Base-by-base conservation (phyloP, 2,888 invertebrate species). In the Strigamia maritima region DNA sequence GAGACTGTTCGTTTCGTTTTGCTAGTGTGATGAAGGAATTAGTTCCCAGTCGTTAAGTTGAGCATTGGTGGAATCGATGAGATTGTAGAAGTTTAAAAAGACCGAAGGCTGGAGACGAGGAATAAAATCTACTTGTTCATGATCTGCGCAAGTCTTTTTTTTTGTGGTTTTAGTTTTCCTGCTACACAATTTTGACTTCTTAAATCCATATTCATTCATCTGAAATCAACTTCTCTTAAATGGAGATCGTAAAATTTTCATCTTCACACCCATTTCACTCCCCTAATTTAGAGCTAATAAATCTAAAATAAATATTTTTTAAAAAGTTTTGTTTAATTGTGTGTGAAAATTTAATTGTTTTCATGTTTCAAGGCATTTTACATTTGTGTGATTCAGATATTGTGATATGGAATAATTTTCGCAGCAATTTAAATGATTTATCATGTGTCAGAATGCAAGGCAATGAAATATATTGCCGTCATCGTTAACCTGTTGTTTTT, bases 61-160 rank as follows among this genome's bases (percentile, higher is more conserved):
- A 28, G 28, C 70, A 70, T 70, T n/a, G 54, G 26, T 70, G 3
- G 28, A 70, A 70, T 70, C 70, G 28, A 70, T 70, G 28, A 70
- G 70, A 70, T 70, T 70, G 70, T 12, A 70, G 70, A 70, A 70
- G 70, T 70, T 70, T 70, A 70, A 70, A 70, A 70, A 70, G n/a
- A 28, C 26, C 26, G 26, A 26, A 70, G 12, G 1, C 35, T 35
- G n/a, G 16, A 19, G 28, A 14, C 2, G 70, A 28, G 14, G 70
- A 70, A 26, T 28, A 70, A 70, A 70, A 70, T 70, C 28, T 70
- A 70, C 70, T 28, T 16, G 26, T 70, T 70, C 28, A 70, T 70
- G 24, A 28, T 12, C 26, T 28, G 70, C 12, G 60, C 24, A 4
- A 70, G 26, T 26, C 22, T 24, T 60, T 12, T 22, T 60, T 10